phyloP scores from a whole-genome alignment of 2,888 invertebrate genomes.

The Neoitamus cyanurus region DNA sequence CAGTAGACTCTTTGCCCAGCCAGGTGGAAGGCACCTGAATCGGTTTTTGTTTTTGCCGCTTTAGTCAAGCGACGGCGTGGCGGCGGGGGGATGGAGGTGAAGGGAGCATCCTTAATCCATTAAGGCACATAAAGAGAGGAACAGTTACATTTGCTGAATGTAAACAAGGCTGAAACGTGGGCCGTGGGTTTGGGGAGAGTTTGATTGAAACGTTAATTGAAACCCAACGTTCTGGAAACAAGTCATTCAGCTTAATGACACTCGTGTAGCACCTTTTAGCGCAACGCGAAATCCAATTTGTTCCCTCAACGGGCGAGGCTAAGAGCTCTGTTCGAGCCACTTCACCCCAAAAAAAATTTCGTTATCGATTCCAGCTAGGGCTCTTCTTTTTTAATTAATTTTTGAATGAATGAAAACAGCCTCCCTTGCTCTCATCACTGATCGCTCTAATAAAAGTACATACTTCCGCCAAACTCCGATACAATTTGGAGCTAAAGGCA shows the following conservation, averaged over 20 bases:
- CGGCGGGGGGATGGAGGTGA: too few relatives aligned
- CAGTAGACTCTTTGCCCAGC: neutral
- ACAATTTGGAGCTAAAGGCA: too few relatives aligned
- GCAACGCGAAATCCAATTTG: slow-evolving; percentile 7
- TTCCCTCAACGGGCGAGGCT: neutral
- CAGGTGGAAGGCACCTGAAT: neutral
- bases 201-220: slow-evolving; percentile 29
- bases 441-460: too few relatives aligned
- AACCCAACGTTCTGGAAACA: slow-evolving; percentile 12
- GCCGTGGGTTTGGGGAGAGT: neutral
- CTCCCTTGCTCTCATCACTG: neutral
- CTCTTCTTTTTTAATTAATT: neutral
- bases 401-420: neutral
- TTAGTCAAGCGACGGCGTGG: neutral
- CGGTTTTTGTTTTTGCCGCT: neutral
- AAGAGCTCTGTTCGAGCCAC: neutral
- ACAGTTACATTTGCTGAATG: neutral
- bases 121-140: neutral
- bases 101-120: neutral
- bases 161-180: neutral
- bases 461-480: too few relatives aligned
- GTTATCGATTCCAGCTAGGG: neutral
- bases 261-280: neutral
- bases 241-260: slow-evolving; percentile 20
- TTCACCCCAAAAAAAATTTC: neutral